These are phyloP conservation scores for Callocephalon fimbriatum DNA, from an alignment of 2,113 vertebrate genomes.

Conservation along the genomic window DNA sequence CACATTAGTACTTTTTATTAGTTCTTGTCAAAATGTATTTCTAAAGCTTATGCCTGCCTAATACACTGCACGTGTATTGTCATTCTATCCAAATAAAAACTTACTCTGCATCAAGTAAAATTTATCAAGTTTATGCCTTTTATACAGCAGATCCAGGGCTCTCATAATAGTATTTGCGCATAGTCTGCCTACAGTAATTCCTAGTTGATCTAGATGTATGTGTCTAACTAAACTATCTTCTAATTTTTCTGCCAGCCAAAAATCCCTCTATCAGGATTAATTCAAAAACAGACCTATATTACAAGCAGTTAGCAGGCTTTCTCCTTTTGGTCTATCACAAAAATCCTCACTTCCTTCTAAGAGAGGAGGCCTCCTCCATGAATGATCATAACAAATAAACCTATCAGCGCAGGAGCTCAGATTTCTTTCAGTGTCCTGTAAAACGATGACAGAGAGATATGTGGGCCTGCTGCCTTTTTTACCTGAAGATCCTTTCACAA, in stretches of 20 bases:
- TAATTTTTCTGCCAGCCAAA: background rate
- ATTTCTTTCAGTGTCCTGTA: background rate
- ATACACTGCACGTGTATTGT: fast-evolving
- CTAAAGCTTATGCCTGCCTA: background rate
- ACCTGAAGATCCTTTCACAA: background rate
- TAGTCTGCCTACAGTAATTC: background rate
- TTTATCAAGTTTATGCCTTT: background rate
- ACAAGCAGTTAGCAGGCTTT: background rate
- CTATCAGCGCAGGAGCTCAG: background rate
- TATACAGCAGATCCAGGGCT: background rate
- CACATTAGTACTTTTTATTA: background rate
- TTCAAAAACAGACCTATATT: background rate
- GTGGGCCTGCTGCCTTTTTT: background rate
- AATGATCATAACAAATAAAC: background rate
- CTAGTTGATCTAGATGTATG: background rate
- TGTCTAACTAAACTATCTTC: background rate
- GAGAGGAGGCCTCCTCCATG: background rate
- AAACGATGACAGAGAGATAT: background rate
- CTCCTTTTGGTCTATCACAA: background rate
- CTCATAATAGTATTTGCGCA: background rate
- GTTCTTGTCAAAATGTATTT: background rate
- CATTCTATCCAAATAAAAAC: background rate
- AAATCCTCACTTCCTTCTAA: background rate
- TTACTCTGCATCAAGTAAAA: background rate
- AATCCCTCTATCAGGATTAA: background rate